Conservation (phyloP, 2,797 vertebrate species). For the Mormyrops attenuatus region DNA sequence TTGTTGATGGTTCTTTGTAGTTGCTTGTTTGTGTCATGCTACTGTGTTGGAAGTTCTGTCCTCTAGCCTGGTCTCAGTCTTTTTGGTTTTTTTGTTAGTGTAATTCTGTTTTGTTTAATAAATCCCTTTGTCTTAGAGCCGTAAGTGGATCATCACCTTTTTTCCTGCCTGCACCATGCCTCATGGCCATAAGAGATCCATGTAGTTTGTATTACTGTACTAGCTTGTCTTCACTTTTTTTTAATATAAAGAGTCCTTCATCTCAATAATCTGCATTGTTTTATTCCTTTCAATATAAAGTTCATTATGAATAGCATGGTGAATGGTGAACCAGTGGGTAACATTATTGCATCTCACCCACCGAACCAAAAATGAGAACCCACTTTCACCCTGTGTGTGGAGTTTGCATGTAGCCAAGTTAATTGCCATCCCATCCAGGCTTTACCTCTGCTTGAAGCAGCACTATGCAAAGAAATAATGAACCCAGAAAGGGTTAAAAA, state of each 20-base stretch:
- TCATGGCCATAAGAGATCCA: too few species aligned
- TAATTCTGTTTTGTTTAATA: not conserved
- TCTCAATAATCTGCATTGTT: not conserved
- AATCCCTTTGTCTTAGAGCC: not conserved
- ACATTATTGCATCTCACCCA: not conserved
- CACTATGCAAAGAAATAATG: not conserved
- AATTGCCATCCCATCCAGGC: not conserved
- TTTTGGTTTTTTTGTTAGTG: not conserved
- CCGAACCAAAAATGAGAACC: not conserved
- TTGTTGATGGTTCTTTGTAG: not conserved
- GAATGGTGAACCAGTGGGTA: not conserved
- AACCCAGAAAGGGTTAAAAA: not conserved
- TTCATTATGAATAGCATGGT: not conserved
- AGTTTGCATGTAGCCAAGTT: not conserved
- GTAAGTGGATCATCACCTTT: not conserved
- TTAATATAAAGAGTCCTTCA: not conserved
- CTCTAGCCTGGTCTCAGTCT: not conserved
- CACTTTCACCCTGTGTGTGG: not conserved
- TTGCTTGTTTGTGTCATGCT: not conserved
- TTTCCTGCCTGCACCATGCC: too few species aligned
- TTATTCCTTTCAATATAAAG: not conserved
- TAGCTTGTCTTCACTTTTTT: not conserved
- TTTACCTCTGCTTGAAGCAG: not conserved
- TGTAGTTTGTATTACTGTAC: not conserved
- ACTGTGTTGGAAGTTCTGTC: not conserved